Evolutionary conservation across 2,888 invertebrate species (phyloP).

Genomic region (Drosophila conformis): DNA sequence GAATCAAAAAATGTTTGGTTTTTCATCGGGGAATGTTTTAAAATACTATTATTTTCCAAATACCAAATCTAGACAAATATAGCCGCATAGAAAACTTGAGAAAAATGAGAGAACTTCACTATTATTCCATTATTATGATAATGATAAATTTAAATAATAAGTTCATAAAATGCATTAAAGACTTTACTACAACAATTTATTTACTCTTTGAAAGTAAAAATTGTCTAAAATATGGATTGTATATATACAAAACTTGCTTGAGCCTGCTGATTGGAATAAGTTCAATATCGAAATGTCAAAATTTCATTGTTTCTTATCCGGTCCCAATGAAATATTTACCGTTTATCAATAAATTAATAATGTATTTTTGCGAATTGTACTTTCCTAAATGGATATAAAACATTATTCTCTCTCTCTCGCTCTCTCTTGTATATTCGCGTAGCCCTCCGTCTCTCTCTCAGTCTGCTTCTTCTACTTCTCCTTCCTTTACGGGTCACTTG

Average conservation of each 20-base stretch:
- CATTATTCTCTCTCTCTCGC: not conserved
- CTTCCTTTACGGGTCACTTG: not conserved
- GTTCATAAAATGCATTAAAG: too few relatives aligned
- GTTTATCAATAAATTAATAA: not conserved
- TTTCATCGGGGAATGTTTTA: too few relatives aligned
- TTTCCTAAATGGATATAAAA: not conserved
- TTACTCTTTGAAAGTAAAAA: too few relatives aligned
- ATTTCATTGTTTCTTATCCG: not conserved
- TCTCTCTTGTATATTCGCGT: too few relatives aligned
- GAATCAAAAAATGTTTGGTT: not conserved
- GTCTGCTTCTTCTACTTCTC: not conserved
- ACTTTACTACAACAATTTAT: too few relatives aligned
- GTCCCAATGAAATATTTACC: not conserved
- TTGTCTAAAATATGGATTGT: too few relatives aligned
- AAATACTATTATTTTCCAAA: too few relatives aligned
- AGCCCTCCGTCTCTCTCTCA: not conserved
- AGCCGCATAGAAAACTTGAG: too few relatives aligned
- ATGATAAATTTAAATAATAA: too few relatives aligned
- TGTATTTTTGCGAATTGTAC: not conserved
- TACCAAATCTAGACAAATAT: too few relatives aligned
- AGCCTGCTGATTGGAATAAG: not conserved
- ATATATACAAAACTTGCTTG: not conserved
- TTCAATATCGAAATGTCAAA: not conserved
- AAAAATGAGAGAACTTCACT: not conserved
- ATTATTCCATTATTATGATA: too few relatives aligned